Conservation (phyloP, 2,797 vertebrate genomes). For the Aplochiton taeniatus region DNA sequence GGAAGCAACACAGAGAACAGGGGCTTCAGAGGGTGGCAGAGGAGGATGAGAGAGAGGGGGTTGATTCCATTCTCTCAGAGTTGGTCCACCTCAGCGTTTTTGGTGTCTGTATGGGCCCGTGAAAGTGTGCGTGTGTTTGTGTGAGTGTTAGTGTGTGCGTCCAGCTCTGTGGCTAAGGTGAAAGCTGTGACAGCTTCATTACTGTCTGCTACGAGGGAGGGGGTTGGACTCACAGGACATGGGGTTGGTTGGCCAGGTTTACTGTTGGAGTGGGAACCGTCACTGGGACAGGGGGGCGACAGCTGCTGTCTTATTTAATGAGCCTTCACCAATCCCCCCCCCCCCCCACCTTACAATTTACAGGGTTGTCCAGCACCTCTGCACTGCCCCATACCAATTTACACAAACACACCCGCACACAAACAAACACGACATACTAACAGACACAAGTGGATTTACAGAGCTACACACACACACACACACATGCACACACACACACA, state of each 20-base stretch:
- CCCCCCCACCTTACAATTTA: constrained; percentile 62
- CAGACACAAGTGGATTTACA: too few relatives aligned
- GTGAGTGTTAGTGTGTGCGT: constrained; percentile 44
- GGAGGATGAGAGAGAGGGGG: constrained; percentile 43
- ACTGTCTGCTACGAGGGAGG: constrained; percentile 76
- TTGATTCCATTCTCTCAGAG: constrained; percentile 45
- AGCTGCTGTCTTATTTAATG: constrained; percentile 79
- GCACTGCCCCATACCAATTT: constrained; percentile 27
- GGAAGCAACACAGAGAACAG: constrained; percentile 45
- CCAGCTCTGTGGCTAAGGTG: constrained; percentile 35
- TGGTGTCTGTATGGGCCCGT: not conserved
- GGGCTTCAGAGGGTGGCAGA: constrained; percentile 54
- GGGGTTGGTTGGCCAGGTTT: constrained; percentile 49
- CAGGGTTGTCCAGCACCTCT: constrained; percentile 68
- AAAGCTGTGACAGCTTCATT: constrained; percentile 31
- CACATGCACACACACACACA: not conserved
- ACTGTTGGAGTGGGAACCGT: constrained; percentile 25
- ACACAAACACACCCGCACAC: not conserved
- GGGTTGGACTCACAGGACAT: constrained; percentile 61
- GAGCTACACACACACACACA: not conserved
- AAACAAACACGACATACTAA: not conserved
- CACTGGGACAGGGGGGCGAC: constrained; percentile 52
- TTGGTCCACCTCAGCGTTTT: constrained; percentile 32
- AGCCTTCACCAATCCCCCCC: constrained; percentile 73
- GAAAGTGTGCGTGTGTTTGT: constrained; percentile 22